Conservation (phyloP, 2,797 vertebrate genomes). For the Synaphobranchus kaupii region DNA sequence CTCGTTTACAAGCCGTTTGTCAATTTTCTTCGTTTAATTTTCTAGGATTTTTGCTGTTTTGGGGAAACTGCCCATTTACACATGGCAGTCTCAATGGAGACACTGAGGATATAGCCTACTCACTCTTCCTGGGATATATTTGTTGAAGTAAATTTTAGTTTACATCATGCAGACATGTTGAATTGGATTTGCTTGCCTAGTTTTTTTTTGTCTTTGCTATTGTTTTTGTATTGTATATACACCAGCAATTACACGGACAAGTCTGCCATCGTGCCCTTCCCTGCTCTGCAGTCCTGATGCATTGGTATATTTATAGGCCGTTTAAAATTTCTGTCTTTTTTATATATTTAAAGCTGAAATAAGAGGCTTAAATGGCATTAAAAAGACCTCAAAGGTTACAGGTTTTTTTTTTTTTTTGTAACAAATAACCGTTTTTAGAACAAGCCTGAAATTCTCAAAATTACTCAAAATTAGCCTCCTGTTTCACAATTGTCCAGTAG, state of each 20-base stretch:
- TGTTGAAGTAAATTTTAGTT: slow-evolving; percentile 34
- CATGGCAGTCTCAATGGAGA: slow-evolving; percentile 76
- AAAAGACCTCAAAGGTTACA: slow-evolving; percentile 17
- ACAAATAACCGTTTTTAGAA: not conserved
- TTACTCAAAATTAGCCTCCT: not conserved
- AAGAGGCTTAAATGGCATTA: slow-evolving; percentile 53
- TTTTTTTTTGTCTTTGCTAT: slow-evolving; percentile 50
- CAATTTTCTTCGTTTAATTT: not conserved
- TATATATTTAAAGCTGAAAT: slow-evolving; percentile 50
- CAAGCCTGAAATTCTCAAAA: not conserved
- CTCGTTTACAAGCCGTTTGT: not conserved
- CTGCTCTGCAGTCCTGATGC: slow-evolving; percentile 59
- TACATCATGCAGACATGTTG: slow-evolving; percentile 52
- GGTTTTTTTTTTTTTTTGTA: not conserved
- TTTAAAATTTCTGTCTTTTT: slow-evolving; percentile 48
- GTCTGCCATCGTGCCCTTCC: slow-evolving; percentile 71
- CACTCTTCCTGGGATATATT: slow-evolving; percentile 59
- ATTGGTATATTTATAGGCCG: slow-evolving; percentile 63
- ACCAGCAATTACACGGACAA: slow-evolving; percentile 66
- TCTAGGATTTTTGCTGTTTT: slow-evolving; percentile 23
- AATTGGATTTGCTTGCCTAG: slow-evolving; percentile 60
- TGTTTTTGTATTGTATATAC: slow-evolving; percentile 70
- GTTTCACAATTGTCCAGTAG: slow-evolving; percentile 23
- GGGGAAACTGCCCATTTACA: slow-evolving; percentile 58
- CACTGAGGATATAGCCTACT: slow-evolving; percentile 57